These are phyloP conservation scores for Hirtodrosophila cameraria DNA, from an alignment of 2,888 invertebrate species.

Conservation along the genomic window DNA sequence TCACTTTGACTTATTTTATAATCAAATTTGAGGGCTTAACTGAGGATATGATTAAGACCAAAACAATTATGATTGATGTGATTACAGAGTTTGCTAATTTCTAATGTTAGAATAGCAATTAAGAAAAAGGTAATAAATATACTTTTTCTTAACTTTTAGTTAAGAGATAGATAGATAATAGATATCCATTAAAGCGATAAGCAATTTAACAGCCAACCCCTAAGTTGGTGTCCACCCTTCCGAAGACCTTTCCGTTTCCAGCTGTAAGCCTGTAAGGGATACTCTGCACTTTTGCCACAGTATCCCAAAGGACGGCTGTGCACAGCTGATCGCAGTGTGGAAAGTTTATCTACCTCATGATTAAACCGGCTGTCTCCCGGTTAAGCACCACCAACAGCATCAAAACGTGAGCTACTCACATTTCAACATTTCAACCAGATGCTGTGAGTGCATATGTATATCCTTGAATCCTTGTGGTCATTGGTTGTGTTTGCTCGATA, in stretches of 20 bases:
- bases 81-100: too few relatives aligned
- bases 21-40: background rate
- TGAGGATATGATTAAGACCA: too few relatives aligned
- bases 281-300: background rate
- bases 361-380: slow-evolving; percentile 6
- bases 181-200: background rate
- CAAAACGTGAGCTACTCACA: slow-evolving; percentile 20
- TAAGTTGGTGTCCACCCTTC: background rate
- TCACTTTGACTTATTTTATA: background rate
- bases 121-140: too few relatives aligned
- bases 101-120: too few relatives aligned
- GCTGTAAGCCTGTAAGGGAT: slow-evolving; percentile 24
- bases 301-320: slow-evolving; percentile 3
- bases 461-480: slow-evolving; percentile 31
- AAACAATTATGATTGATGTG: too few relatives aligned
- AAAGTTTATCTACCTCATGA: background rate
- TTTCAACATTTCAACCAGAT: slow-evolving; percentile 58
- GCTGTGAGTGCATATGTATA: slow-evolving; percentile 10
- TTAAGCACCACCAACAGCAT: background rate
- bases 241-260: slow-evolving; percentile 6
- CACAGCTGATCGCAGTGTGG: slow-evolving; percentile 36
- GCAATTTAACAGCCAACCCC: background rate
- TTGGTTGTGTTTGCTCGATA: slow-evolving; percentile 7
- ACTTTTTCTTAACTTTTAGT: too few relatives aligned
- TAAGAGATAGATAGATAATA: background rate